A percentile compares a stretch with the other conserved stretches of the same genome.
Evolutionary conservation across 2,888 invertebrate species (phyloP).

Genomic region (Ecliptopera silaceata): DNA sequence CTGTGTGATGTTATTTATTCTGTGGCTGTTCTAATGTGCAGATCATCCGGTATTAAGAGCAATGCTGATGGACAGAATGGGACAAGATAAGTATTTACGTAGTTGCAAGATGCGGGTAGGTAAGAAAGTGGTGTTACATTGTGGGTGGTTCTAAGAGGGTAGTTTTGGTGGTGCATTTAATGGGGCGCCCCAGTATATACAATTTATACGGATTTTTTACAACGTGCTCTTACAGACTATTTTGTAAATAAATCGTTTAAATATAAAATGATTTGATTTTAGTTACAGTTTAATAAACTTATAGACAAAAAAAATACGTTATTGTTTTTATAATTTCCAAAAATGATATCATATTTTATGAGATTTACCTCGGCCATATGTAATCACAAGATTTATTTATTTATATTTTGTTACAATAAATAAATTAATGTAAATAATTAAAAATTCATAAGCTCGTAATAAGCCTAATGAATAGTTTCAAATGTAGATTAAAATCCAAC

Average conservation of each 20-base stretch:
- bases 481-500: conserved; percentile 10
- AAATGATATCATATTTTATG: too few species aligned
- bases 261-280: too few species aligned
- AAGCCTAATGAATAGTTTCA: not conserved
- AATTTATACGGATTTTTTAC: too few species aligned
- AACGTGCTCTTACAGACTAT: too few species aligned
- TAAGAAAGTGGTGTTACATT: conserved; percentile 4
- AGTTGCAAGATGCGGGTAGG: conserved; percentile 29
- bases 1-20: conserved; percentile 23
- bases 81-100: conserved; percentile 43
- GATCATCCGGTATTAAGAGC: conserved; percentile 58
- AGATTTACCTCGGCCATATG: too few species aligned
- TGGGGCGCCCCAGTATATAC: too few species aligned
- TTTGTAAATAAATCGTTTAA: too few species aligned
- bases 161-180: not conserved
- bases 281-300: too few species aligned
- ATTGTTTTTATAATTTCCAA: too few species aligned
- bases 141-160: not conserved
- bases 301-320: too few species aligned
- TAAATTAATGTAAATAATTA: not conserved
- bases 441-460: not conserved
- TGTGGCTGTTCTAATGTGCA: conserved; percentile 46
- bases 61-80: conserved; percentile 52
- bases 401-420: too few species aligned
- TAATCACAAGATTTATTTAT: too few species aligned